phyloP scores from a whole-genome alignment of 1,140 invertebrate genomes.

The Drosophila sucinea region DNA sequence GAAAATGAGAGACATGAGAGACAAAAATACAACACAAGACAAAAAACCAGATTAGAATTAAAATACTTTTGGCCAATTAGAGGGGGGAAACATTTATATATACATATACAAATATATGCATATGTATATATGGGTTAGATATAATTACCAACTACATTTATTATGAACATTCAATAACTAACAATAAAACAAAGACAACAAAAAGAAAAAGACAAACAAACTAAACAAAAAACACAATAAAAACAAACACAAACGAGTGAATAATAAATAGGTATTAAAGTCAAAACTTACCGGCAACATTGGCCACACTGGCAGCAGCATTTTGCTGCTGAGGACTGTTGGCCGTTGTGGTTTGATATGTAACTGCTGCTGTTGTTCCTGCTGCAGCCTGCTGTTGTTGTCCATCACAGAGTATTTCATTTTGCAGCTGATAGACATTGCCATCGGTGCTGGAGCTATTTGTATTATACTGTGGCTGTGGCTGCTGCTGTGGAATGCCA shows the following conservation, averaged over 20 bases:
- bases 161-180: neutral
- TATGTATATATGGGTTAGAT: conserved; percentile 1
- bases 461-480: conserved; percentile 46
- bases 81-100: conserved; percentile 3
- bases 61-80: conserved; percentile 17
- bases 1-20: conserved; percentile 8
- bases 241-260: conserved; percentile 40
- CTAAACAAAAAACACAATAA: conserved; percentile 44
- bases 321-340: conserved; percentile 65
- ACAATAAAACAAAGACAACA: neutral
- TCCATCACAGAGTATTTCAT: conserved; percentile 78
- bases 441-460: conserved; percentile 70
- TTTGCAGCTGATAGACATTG: conserved; percentile 76
- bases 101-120: conserved; percentile 24
- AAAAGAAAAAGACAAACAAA: conserved; percentile 52
- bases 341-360: conserved; percentile 41
- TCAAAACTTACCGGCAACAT: conserved; percentile 66
- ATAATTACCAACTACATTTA: conserved; percentile 5
- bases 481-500: conserved; percentile 75
- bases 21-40: conserved; percentile 18
- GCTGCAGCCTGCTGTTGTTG: conserved; percentile 49
- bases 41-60: conserved; percentile 36
- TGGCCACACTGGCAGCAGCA: conserved; percentile 49
- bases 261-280: neutral
- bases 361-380: conserved; percentile 57